A percentile compares a stretch with the other conserved stretches of the same genome.
Conservation (phyloP, 2,888 invertebrate species). For the Vanessa cardui region DNA sequence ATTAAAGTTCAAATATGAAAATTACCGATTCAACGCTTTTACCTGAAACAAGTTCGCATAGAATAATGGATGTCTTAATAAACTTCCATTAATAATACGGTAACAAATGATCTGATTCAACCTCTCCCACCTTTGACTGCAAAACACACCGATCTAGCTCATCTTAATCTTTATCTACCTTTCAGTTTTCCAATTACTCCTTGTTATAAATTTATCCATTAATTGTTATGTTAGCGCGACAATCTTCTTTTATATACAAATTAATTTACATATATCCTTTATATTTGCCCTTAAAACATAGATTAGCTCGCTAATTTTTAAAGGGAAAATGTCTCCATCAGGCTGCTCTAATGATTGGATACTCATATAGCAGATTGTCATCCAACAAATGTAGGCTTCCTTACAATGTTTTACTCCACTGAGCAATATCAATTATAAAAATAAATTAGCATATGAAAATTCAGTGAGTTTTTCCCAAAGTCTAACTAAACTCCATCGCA, state of each 20-base stretch:
- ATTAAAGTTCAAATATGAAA: not conserved
- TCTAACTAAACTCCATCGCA: no score
- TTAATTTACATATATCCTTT: not conserved
- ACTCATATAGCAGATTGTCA: no score
- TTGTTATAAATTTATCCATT: not conserved
- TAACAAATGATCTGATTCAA: not conserved
- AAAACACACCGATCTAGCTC: not conserved
- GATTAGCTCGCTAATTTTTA: no score
- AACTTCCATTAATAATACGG: conserved; percentile 1
- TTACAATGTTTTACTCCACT: no score
- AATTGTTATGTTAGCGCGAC: not conserved
- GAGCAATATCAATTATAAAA: no score
- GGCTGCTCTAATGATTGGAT: no score
- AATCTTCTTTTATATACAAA: not conserved
- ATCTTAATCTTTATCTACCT: not conserved
- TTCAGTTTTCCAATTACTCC: not conserved
- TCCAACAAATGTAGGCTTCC: no score
- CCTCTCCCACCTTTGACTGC: not conserved
- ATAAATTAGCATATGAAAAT: no score
- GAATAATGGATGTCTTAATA: conserved; percentile 1
- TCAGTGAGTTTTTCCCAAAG: no score
- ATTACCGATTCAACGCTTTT: not conserved
- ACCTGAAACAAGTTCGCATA: not conserved
- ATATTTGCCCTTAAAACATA: no score
- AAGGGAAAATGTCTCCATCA: no score